A percentile compares a stretch with the other conserved stretches of the same genome.
These are phyloP conservation scores for Zaprionus gabonicus DNA, from an alignment of 1,140 invertebrate genomes.

Conservation along the genomic window DNA sequence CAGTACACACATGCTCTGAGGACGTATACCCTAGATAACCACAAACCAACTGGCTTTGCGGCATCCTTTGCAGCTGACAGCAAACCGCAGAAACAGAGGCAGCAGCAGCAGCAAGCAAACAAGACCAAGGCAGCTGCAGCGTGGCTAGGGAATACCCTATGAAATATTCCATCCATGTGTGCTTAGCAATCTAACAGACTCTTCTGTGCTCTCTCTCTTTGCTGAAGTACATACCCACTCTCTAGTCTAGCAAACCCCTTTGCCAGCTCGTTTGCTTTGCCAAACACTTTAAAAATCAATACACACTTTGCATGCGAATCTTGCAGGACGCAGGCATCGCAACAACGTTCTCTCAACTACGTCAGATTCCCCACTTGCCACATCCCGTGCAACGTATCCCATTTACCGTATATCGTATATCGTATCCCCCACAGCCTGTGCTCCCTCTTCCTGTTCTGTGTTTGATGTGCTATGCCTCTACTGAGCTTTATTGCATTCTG, in stretches of 20 bases:
- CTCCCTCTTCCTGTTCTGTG: not conserved
- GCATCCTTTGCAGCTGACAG: slow-evolving; percentile 42
- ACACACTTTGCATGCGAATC: slow-evolving; percentile 57
- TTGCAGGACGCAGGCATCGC: slow-evolving; percentile 20
- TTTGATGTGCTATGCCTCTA: slow-evolving; percentile 37
- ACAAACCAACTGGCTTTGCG: slow-evolving; percentile 42
- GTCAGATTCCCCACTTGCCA: slow-evolving; percentile 40
- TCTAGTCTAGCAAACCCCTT: not conserved
- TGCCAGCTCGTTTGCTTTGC: not conserved
- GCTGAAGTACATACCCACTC: not conserved
- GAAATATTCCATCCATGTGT: not conserved
- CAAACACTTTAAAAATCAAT: slow-evolving; percentile 64
- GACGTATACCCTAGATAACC: slow-evolving; percentile 25
- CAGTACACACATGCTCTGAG: not conserved
- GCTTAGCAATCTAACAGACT: not conserved
- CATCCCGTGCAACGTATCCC: slow-evolving; percentile 19
- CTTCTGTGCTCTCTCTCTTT: not conserved
- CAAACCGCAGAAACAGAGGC: slow-evolving; percentile 4
- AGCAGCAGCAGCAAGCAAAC: not conserved
- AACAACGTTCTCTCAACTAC: slow-evolving; percentile 39
- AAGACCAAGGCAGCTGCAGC: not conserved
- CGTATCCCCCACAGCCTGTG: not conserved
- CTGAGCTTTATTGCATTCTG: slow-evolving; percentile 58
- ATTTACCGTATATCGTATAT: slow-evolving; percentile 11
- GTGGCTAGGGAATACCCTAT: not conserved